A percentile compares a stretch with the other conserved stretches of the same genome.
These are phyloP conservation scores for Notolepis coatsorum DNA, from an alignment of 2,797 vertebrate species.

Conservation along the genomic window DNA sequence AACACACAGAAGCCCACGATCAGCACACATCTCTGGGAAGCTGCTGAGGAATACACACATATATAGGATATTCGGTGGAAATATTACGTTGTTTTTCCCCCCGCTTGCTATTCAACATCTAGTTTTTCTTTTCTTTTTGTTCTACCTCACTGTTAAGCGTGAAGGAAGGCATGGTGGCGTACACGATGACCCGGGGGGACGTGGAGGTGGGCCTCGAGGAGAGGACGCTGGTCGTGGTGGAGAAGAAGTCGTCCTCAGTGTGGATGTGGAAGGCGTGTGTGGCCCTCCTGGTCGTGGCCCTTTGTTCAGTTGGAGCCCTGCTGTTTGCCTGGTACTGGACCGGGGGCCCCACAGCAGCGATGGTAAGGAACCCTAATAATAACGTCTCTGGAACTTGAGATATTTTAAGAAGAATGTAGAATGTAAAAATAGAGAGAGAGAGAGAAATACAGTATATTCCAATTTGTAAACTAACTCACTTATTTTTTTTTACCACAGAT, in stretches of 20 bases:
- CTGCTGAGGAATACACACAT: not conserved
- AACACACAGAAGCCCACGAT: constrained; percentile 43
- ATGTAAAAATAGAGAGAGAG: not conserved
- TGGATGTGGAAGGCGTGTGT: constrained; percentile 56
- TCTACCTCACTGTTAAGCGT: too few species aligned
- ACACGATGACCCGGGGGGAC: constrained; percentile 49
- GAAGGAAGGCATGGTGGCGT: constrained; percentile 62
- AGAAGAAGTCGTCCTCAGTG: constrained; percentile 48
- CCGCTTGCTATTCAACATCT: too few species aligned
- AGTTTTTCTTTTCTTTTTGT: too few species aligned
- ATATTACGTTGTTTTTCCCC: too few species aligned
- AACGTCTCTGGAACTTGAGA: not conserved
- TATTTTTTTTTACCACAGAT: constrained; percentile 29
- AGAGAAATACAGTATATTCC: not conserved
- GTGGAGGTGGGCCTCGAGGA: constrained; percentile 55
- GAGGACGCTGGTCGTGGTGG: constrained; percentile 58
- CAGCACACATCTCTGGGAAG: not conserved
- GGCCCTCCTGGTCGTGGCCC: constrained; percentile 26
- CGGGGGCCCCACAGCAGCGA: constrained; percentile 18
- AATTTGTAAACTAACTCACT: not conserved
- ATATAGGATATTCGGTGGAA: too few species aligned
- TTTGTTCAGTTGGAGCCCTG: constrained; percentile 54
- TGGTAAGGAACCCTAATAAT: constrained; percentile 44
- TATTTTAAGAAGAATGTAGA: not conserved
- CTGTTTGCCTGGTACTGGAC: constrained; percentile 54